These are phyloP conservation scores for Craseonycteris thonglongyai DNA, from an alignment of 2,113 vertebrate species.

Conservation along the genomic window DNA sequence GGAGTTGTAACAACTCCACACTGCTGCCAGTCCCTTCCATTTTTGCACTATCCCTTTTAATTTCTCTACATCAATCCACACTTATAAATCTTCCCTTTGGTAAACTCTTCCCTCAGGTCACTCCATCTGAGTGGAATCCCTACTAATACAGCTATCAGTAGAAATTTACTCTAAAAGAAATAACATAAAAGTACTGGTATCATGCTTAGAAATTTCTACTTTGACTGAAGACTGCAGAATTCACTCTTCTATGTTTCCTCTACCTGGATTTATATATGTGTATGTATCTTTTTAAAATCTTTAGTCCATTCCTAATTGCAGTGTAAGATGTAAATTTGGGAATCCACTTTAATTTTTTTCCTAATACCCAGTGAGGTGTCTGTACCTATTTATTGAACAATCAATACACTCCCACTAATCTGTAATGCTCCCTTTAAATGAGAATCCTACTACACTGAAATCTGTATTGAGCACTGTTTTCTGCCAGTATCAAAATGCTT, in stretches of 20 bases:
- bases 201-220: not conserved
- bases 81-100: not conserved
- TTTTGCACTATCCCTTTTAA: not conserved
- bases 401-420: not conserved
- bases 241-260: not conserved
- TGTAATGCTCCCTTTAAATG: not conserved
- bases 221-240: not conserved
- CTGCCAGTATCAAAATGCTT: not conserved
- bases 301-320: not conserved
- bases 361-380: not conserved
- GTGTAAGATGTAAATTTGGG: not conserved
- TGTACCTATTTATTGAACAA: not conserved
- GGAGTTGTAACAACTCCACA: not conserved
- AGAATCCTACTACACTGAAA: not conserved
- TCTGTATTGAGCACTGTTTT: not conserved
- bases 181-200: not conserved
- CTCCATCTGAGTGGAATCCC: not conserved
- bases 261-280: not conserved
- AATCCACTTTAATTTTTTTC: not conserved
- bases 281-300: not conserved
- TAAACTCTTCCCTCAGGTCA: not conserved
- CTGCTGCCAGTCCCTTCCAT: not conserved
- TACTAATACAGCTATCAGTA: not conserved
- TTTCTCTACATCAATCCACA: not conserved
- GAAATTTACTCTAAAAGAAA: not conserved